Base-by-base conservation (phyloP, 1,140 invertebrate genomes). In the Charaxes varanes region DNA sequence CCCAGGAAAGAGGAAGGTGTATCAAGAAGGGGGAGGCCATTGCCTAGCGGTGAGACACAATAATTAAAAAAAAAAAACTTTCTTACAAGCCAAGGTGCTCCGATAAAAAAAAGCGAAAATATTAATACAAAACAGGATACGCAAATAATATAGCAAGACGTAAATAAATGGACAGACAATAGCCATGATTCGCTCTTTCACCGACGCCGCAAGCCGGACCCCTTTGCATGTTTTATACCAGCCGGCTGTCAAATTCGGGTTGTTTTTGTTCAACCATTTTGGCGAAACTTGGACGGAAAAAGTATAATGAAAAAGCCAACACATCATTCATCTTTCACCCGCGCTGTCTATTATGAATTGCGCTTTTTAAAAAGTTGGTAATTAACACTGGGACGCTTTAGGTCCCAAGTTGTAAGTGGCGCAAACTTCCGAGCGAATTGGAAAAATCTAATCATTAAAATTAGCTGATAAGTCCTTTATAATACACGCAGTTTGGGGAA, bases 331-430 rank as follows among this genome's bases (percentile, higher is more conserved):
- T 82, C 72, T 73, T 72, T 77, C 68, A 62, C 51, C 67, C 66
- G 57, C 49, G 56, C 73, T 80, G 69, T 82, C 76, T 71, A 78
- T 80, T 78, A 80, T 83, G 73, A 80, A 71, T 77, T 80, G 78
- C 73, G 77, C 70, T 83, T 78, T 76, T 79, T 69, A 69, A 80
- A 72, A 80, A 83, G 73, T 83, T 83, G 61, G 55, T 83, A 80
- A 83, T 83, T 83, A 83, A 83, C 76, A 78, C 61, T 48, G 61
- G 56, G 56, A 55, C 54, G 54, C 65, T 55, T 59, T 60, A 69
- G 61, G 63, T 68, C 64, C 56, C 44, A 74, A 78, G 65, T 78
- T 82, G 53, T 65, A 67, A 80, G 68, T 72, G 62, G 65, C 66
- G 60, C 56, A 62, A 77, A 82, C 54, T 78, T 82, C 59, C n/a